Percentiles rank a stretch among this genome's conserved stretches.
Conservation (phyloP, 2,888 invertebrate genomes). For the Lasius platythorax region DNA sequence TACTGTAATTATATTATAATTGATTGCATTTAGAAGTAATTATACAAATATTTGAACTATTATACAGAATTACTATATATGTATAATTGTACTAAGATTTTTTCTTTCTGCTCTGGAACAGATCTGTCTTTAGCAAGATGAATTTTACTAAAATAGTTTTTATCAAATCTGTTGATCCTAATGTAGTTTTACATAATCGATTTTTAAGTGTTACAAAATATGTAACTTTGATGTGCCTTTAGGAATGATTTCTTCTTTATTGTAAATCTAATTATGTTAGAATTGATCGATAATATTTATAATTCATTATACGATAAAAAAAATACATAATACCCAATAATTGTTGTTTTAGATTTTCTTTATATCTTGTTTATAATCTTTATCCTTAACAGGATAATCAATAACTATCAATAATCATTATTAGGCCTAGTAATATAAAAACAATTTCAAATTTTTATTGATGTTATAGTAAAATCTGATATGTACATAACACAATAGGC, state of each 20-base stretch:
- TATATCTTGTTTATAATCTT: not conserved
- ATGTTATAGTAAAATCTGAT: not conserved
- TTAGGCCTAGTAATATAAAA: conserved; percentile 11
- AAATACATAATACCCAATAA: conserved; percentile 53
- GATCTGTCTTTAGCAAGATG: conserved; percentile 65
- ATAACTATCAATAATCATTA: not conserved
- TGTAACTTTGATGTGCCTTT: conserved; percentile 77
- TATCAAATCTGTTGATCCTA: conserved; percentile 71
- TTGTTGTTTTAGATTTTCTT: not conserved
- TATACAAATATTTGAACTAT: conserved; percentile 35
- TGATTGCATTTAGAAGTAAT: not conserved
- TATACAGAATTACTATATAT: conserved; percentile 47
- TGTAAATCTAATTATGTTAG: conserved; percentile 75
- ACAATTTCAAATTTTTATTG: conserved; percentile 15
- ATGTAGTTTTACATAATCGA: conserved; percentile 66
- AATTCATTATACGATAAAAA: conserved; percentile 67
- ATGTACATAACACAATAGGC: not conserved
- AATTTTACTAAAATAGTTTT: conserved; percentile 69
- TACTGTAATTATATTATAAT: not conserved
- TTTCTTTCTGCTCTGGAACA: conserved; percentile 60
- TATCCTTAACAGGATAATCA: not conserved
- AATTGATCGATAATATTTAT: conserved; percentile 73
- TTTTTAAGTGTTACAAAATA: conserved; percentile 70
- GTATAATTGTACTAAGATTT: conserved; percentile 36
- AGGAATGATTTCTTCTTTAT: conserved; percentile 73